Base-by-base conservation (phyloP, 2,888 invertebrate species). In the Dysmachus trigonus region DNA sequence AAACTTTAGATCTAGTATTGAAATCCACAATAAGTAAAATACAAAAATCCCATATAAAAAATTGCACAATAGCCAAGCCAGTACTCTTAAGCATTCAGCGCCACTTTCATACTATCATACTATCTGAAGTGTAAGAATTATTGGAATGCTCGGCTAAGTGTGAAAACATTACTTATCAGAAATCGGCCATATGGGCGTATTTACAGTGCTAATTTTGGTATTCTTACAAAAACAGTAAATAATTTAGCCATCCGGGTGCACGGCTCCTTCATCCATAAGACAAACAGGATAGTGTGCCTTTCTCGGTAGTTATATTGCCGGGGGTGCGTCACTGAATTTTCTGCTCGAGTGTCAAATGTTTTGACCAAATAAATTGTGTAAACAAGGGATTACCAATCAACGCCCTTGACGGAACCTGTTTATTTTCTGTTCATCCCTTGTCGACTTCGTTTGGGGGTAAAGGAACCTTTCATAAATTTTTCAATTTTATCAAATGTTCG, bases 351-450 rank as follows among this genome's bases (percentile, higher is more conserved):
- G 83, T 83, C 71, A 83, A 83, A 83, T 83, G 38, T 71, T 71
- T 71, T 83, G 22, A 71, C 27, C 83, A 71, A 83, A 83, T 83
- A 62, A 83, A 71, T 71, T 35, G 83, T 35, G 72, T 38, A 62
- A 83, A 83, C 83, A 83, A 38, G 31, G 71, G 83, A 83, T 83
- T 83, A 83, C n/a, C 83, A 71, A 62, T 79, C 79, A 79, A 79
- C 79, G 27, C 76, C 76, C 73, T 73, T 73, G 33, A 31, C 31
- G 73, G 73, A 31, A 18, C 62, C 62, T 62, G 62, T 62, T 62
- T 62, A 27, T 62, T 62, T 62, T 62, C 62, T 27, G 62, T 27
- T 62, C 62, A 27, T 62, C 62, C 62, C 62, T 62, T 62, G 62
- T 62, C 22, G 22, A 62, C 62, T 62, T 62, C 62, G 27, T 62